Evolutionary conservation across 2,888 invertebrate genomes (phyloP).

Genomic region (Eupithecia vulgata): DNA sequence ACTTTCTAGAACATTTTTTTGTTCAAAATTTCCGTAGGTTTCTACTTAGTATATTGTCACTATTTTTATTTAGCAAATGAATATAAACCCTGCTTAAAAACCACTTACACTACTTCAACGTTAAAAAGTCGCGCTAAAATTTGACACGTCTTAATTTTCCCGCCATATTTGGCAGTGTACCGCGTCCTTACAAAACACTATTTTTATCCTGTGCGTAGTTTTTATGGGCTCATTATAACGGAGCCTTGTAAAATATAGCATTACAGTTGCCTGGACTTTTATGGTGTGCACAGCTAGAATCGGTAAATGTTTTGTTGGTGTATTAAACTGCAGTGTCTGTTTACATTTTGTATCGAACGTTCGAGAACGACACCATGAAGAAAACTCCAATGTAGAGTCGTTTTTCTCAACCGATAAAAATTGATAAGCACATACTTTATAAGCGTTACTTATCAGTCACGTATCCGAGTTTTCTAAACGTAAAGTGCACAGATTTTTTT

Average conservation of each 20-base stretch:
- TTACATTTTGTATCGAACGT: slow-evolving; percentile 10
- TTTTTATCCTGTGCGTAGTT: slow-evolving; percentile 43
- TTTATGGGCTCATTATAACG: slow-evolving; percentile 50
- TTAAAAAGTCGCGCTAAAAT: neutral
- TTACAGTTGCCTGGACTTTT: slow-evolving; percentile 41
- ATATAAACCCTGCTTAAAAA: neutral
- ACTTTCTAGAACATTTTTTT: neutral
- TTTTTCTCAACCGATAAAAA: too few species aligned
- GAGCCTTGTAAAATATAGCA: slow-evolving; percentile 48
- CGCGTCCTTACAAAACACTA: slow-evolving; percentile 37
- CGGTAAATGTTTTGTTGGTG: slow-evolving; percentile 35
- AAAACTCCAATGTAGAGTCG: neutral
- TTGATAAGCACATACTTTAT: too few species aligned
- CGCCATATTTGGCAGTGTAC: slow-evolving; percentile 14
- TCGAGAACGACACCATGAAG: neutral
- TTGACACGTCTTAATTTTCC: neutral
- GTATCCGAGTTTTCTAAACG: neutral
- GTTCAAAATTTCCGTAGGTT: neutral
- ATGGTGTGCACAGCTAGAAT: slow-evolving; percentile 31
- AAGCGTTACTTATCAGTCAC: too few species aligned
- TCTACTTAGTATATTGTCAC: too few species aligned
- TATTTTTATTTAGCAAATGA: neutral
- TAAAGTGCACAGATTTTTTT: neutral
- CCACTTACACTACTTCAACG: neutral
- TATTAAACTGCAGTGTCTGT: slow-evolving; percentile 8